Evolutionary conservation across 2,113 vertebrate genomes (phyloP).

Genomic region (Sitta europaea): DNA sequence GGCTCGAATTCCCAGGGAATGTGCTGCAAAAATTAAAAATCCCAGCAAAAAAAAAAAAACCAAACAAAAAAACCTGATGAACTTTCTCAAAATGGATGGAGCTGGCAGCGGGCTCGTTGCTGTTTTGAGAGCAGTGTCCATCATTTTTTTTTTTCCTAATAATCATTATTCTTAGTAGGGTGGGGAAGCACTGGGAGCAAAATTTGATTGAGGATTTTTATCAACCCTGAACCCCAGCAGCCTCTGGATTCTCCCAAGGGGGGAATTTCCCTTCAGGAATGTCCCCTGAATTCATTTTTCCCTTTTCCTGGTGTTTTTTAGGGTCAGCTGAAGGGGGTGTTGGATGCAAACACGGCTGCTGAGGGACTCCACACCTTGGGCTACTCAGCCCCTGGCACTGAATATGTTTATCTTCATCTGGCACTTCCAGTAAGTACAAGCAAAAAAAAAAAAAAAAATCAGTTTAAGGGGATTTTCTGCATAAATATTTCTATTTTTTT

Average conservation of each 20-base stretch:
- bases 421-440: conserved; percentile 79
- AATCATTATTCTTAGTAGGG: not conserved
- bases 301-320: not conserved
- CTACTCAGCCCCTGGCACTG: conserved; percentile 71
- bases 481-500: not conserved
- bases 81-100: not conserved
- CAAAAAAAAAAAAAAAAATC: not conserved
- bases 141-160: not conserved
- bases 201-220: not conserved
- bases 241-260: not conserved
- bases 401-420: conserved; percentile 78
- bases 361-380: conserved; percentile 74
- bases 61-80: not conserved
- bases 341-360: conserved; percentile 72
- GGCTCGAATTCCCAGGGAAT: not conserved
- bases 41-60: no score
- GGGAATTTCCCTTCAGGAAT: not conserved
- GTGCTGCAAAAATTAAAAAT: not conserved
- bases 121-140: not conserved
- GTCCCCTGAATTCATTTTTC: not conserved
- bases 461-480: not conserved
- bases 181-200: not conserved
- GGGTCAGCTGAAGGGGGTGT: conserved; percentile 67
- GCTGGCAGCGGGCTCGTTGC: rapidly evolving
- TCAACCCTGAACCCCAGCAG: not conserved